Percentiles rank a stretch among this genome's conserved stretches.
Conservation (phyloP, 2,797 vertebrate genomes). For the Sebastes matsubarae region DNA sequence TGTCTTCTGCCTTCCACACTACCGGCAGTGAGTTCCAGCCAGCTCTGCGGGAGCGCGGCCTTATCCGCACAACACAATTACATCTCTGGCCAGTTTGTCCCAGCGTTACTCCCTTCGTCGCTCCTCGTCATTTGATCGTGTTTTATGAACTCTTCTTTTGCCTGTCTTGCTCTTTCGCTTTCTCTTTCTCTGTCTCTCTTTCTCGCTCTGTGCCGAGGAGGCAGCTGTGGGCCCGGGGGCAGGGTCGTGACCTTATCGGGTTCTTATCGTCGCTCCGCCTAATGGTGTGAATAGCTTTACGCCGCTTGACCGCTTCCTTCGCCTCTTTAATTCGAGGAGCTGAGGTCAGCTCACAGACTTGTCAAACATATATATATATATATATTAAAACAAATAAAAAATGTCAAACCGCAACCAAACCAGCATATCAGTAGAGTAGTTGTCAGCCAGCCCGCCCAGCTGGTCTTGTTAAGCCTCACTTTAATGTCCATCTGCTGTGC, state of each 20-base stretch:
- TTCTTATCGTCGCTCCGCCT: slow-evolving; percentile 8
- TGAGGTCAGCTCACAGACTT: slow-evolving; percentile 49
- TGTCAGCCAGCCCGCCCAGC: slow-evolving; percentile 21
- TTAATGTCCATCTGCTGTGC: slow-evolving; percentile 29
- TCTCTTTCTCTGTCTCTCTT: slow-evolving; percentile 17
- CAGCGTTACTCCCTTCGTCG: slow-evolving; percentile 21
- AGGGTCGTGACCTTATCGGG: background rate
- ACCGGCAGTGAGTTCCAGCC: slow-evolving; percentile 23
- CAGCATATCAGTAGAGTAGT: slow-evolving; percentile 37
- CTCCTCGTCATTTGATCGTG: background rate
- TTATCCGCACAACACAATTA: slow-evolving; percentile 15
- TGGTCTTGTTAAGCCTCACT: slow-evolving; percentile 19
- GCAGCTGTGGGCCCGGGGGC: slow-evolving; percentile 35
- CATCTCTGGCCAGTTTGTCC: slow-evolving; percentile 13
- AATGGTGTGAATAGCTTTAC: slow-evolving; percentile 74
- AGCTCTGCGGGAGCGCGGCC: slow-evolving; percentile 27
- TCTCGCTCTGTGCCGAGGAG: slow-evolving; percentile 34
- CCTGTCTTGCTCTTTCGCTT: background rate
- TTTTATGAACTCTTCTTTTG: slow-evolving; percentile 3
- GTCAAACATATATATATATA: slow-evolving; percentile 1
- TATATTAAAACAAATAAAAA: background rate
- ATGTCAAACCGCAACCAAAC: slow-evolving; percentile 31
- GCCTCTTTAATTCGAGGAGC: slow-evolving; percentile 41
- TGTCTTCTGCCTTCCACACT: slow-evolving; percentile 26
- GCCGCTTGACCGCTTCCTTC: slow-evolving; percentile 65